These are phyloP conservation scores for Drosophila nebulosa DNA, from an alignment of 1,140 invertebrate genomes.

Conservation along the genomic window DNA sequence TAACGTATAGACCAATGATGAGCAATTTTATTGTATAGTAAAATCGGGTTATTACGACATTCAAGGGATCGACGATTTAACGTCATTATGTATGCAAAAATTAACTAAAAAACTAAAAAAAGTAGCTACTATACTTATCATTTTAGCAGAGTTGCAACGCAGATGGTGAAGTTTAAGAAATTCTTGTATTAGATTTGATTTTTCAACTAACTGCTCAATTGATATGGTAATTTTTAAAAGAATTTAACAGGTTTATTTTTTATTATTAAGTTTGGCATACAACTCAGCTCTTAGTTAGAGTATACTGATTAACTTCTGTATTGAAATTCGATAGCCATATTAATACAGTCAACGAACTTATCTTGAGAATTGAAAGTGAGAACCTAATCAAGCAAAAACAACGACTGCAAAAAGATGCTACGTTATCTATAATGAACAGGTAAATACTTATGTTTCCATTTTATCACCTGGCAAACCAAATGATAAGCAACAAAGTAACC, in stretches of 20 bases:
- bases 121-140: too few relatives aligned
- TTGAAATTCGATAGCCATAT: neutral
- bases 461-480: neutral
- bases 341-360: neutral
- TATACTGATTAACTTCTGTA: neutral
- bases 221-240: neutral
- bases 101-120: too few relatives aligned
- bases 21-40: too few relatives aligned
- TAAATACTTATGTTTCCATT: neutral
- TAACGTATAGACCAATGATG: too few relatives aligned
- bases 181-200: neutral
- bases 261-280: too few relatives aligned
- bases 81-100: too few relatives aligned
- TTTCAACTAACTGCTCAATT: neutral
- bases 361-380: neutral
- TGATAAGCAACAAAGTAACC: neutral
- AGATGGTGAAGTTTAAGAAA: too few relatives aligned
- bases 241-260: too few relatives aligned
- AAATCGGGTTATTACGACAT: too few relatives aligned
- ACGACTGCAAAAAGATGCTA: neutral
- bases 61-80: too few relatives aligned
- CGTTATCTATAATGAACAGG: neutral
- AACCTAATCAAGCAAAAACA: neutral
- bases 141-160: too few relatives aligned
- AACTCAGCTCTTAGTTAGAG: neutral